Evolutionary conservation across 2,888 invertebrate species (phyloP).

Genomic region (Carterocephalus palaemon): DNA sequence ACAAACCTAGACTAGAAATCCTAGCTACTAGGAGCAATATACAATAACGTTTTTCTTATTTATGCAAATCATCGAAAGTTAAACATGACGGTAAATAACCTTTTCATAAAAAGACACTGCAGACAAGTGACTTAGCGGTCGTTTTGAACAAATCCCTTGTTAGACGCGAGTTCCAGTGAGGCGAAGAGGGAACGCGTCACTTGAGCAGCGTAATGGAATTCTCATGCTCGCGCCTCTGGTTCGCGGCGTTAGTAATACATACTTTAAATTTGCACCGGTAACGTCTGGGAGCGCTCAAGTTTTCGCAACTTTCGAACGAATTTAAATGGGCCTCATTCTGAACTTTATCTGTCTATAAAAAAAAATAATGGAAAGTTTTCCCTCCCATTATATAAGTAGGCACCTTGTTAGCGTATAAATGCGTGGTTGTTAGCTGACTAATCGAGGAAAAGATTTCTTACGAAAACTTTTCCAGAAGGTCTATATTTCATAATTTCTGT

Average conservation of each 20-base stretch:
- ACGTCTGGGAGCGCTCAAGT: constrained; percentile 60
- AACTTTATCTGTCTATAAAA: constrained; percentile 25
- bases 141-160: constrained; percentile 49
- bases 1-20: neutral
- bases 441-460: no score
- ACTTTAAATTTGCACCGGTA: constrained; percentile 76
- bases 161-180: constrained; percentile 37
- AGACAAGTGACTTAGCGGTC: constrained; percentile 32
- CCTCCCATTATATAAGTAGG: constrained; percentile 1
- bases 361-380: constrained; percentile 17
- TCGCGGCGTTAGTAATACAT: constrained; percentile 69
- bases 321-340: constrained; percentile 57
- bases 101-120: no score
- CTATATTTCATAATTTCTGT: no score
- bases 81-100: no score
- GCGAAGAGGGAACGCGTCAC: constrained; percentile 53
- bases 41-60: no score
- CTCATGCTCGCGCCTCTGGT: constrained; percentile 68
- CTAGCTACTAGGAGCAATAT: no score
- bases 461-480: no score
- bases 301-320: constrained; percentile 59
- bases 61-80: no score
- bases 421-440: no score
- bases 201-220: constrained; percentile 72
- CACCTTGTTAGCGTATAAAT: constrained; percentile 16